Evolutionary conservation across 2,888 invertebrate genomes (phyloP).

Genomic region (Chloroclystis v-ata): DNA sequence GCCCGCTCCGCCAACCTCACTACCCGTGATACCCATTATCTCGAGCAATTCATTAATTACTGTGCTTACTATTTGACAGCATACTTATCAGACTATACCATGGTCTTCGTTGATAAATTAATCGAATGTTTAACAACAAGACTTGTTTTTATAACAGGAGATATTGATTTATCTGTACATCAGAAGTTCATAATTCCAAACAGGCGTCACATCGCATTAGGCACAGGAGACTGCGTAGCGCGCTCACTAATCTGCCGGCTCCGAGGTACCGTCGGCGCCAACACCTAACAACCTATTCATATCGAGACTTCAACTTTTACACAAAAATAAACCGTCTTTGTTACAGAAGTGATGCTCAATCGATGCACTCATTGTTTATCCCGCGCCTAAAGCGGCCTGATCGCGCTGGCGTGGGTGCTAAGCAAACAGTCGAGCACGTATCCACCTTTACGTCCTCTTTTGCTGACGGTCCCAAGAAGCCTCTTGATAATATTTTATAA

Average conservation of each 20-base stretch:
- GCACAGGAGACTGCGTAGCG: slow-evolving; percentile 56
- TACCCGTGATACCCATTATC: slow-evolving; percentile 31
- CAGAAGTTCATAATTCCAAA: slow-evolving; percentile 65
- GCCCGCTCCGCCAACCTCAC: slow-evolving; percentile 20
- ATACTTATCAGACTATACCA: neutral
- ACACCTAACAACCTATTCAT: slow-evolving; percentile 59
- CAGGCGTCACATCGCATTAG: slow-evolving; percentile 62
- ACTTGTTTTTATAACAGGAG: slow-evolving; percentile 40
- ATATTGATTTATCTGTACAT: slow-evolving; percentile 74
- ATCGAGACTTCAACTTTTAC: slow-evolving; percentile 59
- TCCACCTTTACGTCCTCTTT: slow-evolving; percentile 71
- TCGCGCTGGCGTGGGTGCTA: slow-evolving; percentile 69
- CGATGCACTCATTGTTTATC: slow-evolving; percentile 75
- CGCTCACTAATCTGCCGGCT: slow-evolving; percentile 52
- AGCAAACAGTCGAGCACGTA: slow-evolving; percentile 72
- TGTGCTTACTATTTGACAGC: neutral
- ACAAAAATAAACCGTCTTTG: slow-evolving; percentile 72
- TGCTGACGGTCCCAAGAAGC: slow-evolving; percentile 75
- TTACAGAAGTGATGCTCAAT: slow-evolving; percentile 71
- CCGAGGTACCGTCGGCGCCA: slow-evolving; percentile 59
- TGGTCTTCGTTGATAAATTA: slow-evolving; percentile 10
- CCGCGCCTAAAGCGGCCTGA: slow-evolving; percentile 67
- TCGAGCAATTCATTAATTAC: slow-evolving; percentile 19
- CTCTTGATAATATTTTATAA: slow-evolving; percentile 78
- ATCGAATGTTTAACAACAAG: slow-evolving; percentile 3